Percentiles rank a stretch among this genome's conserved stretches.
Evolutionary conservation across 1,140 invertebrate genomes (phyloP).

Genomic region (Plutomurus gul): DNA sequence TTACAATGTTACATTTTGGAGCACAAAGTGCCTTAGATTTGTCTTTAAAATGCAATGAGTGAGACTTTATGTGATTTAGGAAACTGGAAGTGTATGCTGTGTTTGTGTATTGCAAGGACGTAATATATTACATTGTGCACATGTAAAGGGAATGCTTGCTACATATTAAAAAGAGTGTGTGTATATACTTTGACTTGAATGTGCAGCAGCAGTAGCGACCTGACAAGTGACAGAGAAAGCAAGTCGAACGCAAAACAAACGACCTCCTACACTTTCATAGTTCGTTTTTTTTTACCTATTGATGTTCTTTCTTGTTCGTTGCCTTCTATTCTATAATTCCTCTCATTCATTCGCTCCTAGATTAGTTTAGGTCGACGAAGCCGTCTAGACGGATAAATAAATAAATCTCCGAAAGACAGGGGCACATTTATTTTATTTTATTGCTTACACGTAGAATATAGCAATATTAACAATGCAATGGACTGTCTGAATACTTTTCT

Average conservation of each 20-base stretch:
- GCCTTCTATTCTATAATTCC: not conserved
- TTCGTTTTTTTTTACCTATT: too few relatives aligned
- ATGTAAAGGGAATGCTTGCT: too few relatives aligned
- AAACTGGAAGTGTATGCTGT: too few relatives aligned
- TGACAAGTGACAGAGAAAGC: not conserved
- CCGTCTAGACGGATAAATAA: not conserved
- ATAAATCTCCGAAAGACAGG: constrained; percentile 12
- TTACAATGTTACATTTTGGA: too few relatives aligned
- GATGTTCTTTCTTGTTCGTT: not conserved
- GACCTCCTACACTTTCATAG: not conserved
- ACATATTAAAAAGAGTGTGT: too few relatives aligned
- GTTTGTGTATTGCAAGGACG: too few relatives aligned
- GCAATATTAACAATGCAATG: not conserved
- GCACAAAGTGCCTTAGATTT: too few relatives aligned
- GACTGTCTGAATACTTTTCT: not conserved
- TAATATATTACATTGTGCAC: too few relatives aligned
- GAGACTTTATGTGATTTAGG: too few relatives aligned
- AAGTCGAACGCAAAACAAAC: not conserved
- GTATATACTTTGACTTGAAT: too few relatives aligned
- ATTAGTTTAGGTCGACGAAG: not conserved
- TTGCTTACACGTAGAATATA: not conserved
- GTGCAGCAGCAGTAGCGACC: too few relatives aligned
- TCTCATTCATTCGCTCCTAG: constrained; percentile 1
- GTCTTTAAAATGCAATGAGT: too few relatives aligned
- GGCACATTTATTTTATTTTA: constrained; percentile 19